Percentiles rank a stretch among this genome's conserved stretches.
Conservation (phyloP, 2,888 invertebrate genomes). For the Tachystola acroxantha region DNA sequence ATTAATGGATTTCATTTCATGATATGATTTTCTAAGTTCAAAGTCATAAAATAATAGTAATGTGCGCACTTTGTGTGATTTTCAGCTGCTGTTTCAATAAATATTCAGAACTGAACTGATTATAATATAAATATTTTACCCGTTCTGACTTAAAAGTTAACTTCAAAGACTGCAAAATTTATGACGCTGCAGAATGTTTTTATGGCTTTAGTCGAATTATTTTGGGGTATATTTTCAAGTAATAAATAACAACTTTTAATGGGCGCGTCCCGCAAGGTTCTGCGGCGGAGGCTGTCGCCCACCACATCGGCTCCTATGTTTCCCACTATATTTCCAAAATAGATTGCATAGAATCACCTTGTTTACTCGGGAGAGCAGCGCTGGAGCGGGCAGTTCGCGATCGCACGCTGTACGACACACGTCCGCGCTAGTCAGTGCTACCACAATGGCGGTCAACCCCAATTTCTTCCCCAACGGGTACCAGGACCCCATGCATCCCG, state of each 20-base stretch:
- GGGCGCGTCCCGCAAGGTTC: constrained; percentile 44
- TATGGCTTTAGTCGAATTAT: too few relatives aligned
- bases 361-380: constrained; percentile 63
- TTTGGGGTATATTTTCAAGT: background rate
- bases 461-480: constrained; percentile 76
- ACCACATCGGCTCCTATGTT: constrained; percentile 52
- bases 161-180: too few relatives aligned
- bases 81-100: too few relatives aligned
- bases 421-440: constrained; percentile 49
- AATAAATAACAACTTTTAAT: constrained; percentile 20
- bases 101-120: too few relatives aligned
- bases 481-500: constrained; percentile 73
- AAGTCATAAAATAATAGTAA: too few relatives aligned
- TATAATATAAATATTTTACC: too few relatives aligned
- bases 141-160: too few relatives aligned
- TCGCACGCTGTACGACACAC: constrained; percentile 60
- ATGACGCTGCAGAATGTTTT: too few relatives aligned
- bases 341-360: constrained; percentile 72
- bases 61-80: too few relatives aligned
- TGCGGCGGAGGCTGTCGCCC: constrained; percentile 51
- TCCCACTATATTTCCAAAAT: constrained; percentile 74
- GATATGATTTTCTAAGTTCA: too few relatives aligned
- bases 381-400: constrained; percentile 68
- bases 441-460: constrained; percentile 60
- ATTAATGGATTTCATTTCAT: too few relatives aligned